A percentile compares a stretch with the other conserved stretches of the same genome.
These are phyloP conservation scores for Leptinotarsa lineolata DNA, from an alignment of 1,140 invertebrate genomes.

Conservation along the genomic window DNA sequence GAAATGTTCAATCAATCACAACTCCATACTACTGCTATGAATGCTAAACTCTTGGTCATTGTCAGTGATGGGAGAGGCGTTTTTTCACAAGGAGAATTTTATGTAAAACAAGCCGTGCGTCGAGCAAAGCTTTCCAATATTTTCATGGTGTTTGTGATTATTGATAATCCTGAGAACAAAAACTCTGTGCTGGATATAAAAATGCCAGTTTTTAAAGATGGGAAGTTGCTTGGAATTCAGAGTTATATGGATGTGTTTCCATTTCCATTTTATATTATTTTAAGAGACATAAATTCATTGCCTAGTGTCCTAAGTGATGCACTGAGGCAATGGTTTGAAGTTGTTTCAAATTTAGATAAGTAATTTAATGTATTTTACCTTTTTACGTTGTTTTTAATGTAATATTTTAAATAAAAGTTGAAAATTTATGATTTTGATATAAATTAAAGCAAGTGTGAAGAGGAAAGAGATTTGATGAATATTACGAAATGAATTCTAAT, in stretches of 20 bases:
- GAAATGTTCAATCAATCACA: slow-evolving; percentile 65
- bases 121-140: slow-evolving; percentile 79
- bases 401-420: neutral
- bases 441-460: too few relatives aligned
- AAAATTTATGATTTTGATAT: neutral
- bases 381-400: neutral
- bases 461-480: too few relatives aligned
- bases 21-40: slow-evolving; percentile 46
- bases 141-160: slow-evolving; percentile 93
- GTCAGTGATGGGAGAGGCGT: slow-evolving; percentile 94
- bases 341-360: slow-evolving; percentile 73
- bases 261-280: slow-evolving; percentile 97
- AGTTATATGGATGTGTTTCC: slow-evolving; percentile 95
- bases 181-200: slow-evolving; percentile 92
- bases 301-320: slow-evolving; percentile 93
- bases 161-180: slow-evolving; percentile 92
- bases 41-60: slow-evolving; percentile 88
- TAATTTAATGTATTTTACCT: neutral
- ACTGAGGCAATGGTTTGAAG: slow-evolving; percentile 97
- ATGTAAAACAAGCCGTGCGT: slow-evolving; percentile 78
- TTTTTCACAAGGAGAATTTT: slow-evolving; percentile 84
- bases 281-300: slow-evolving; percentile 84
- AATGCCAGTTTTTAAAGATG: slow-evolving; percentile 71
- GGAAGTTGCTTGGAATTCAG: slow-evolving; percentile 66
- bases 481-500: too few relatives aligned